Conservation (phyloP, 2,888 invertebrate species). For the Uloborus plumipes region DNA sequence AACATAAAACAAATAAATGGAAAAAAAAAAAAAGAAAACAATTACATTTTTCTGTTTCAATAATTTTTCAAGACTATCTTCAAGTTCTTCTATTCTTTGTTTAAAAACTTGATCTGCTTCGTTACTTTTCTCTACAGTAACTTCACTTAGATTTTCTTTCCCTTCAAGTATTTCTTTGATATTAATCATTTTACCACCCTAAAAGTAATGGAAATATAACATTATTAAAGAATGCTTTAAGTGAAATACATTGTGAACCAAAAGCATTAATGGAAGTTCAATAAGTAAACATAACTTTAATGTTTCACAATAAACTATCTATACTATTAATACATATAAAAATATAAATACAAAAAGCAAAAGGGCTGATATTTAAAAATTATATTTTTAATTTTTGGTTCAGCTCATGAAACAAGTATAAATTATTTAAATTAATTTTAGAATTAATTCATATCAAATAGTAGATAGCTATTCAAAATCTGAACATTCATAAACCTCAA, state of each 20-base stretch:
- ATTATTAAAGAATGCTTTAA: not conserved
- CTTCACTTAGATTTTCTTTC: slow-evolving; percentile 18
- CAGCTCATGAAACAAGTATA: too few relatives aligned
- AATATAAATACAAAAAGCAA: too few relatives aligned
- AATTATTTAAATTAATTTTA: too few relatives aligned
- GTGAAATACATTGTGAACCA: not conserved
- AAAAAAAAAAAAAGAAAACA: not conserved
- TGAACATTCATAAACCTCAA: too few relatives aligned
- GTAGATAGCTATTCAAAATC: too few relatives aligned
- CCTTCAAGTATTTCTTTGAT: slow-evolving; percentile 47
- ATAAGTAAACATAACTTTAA: too few relatives aligned
- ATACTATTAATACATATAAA: too few relatives aligned
- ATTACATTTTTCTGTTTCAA: slow-evolving; percentile 26
- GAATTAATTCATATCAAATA: too few relatives aligned
- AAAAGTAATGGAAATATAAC: not conserved
- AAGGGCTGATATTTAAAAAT: too few relatives aligned
- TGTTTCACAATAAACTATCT: too few relatives aligned
- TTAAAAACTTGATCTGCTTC: slow-evolving; percentile 14
- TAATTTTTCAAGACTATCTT: slow-evolving; percentile 17
- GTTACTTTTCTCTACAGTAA: not conserved
- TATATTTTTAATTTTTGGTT: too few relatives aligned
- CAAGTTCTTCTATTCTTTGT: slow-evolving; percentile 31
- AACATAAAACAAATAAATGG: not conserved
- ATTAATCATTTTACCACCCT: slow-evolving; percentile 38
- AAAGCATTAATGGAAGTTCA: too few relatives aligned